Evolutionary conservation across 2,113 vertebrate species (phyloP).

Genomic region (Anarhynchus alexandrinus): DNA sequence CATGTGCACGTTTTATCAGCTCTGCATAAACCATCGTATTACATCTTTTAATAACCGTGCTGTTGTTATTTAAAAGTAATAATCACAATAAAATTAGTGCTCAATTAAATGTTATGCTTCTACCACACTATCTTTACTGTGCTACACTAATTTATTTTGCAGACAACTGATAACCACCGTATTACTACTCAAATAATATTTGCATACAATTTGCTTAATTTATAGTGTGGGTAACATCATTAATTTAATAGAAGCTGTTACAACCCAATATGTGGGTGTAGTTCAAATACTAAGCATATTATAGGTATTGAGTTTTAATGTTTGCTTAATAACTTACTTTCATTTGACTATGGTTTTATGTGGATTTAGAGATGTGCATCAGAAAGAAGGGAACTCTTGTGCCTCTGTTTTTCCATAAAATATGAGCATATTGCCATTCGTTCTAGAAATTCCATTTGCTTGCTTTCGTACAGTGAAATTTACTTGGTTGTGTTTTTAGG

Average conservation of each 20-base stretch:
- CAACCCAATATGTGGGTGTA: slow-evolving; percentile 62
- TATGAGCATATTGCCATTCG: not conserved
- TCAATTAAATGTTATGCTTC: slow-evolving; percentile 63
- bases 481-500: not conserved
- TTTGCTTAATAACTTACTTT: slow-evolving; percentile 47
- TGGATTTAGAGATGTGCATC: slow-evolving; percentile 35
- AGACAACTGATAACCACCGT: slow-evolving; percentile 65
- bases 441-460: not conserved
- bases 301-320: slow-evolving; percentile 44
- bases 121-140: slow-evolving; percentile 50
- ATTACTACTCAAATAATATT: slow-evolving; percentile 69
- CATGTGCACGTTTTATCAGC: slow-evolving; percentile 53
- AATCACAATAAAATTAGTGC: slow-evolving; percentile 69
- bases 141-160: slow-evolving; percentile 72
- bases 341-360: slow-evolving; percentile 28
- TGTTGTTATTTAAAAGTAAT: slow-evolving; percentile 72
- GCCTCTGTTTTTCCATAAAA: not conserved
- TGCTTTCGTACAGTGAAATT: not conserved
- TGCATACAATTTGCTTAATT: slow-evolving; percentile 76
- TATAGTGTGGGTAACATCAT: slow-evolving; percentile 63
- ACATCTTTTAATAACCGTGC: slow-evolving; percentile 47
- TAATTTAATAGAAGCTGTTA: slow-evolving; percentile 72
- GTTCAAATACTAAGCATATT: slow-evolving; percentile 50
- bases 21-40: slow-evolving; percentile 43
- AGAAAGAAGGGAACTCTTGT: not conserved